Conservation (phyloP, 1,140 invertebrate genomes). For the Calliphora vicina region DNA sequence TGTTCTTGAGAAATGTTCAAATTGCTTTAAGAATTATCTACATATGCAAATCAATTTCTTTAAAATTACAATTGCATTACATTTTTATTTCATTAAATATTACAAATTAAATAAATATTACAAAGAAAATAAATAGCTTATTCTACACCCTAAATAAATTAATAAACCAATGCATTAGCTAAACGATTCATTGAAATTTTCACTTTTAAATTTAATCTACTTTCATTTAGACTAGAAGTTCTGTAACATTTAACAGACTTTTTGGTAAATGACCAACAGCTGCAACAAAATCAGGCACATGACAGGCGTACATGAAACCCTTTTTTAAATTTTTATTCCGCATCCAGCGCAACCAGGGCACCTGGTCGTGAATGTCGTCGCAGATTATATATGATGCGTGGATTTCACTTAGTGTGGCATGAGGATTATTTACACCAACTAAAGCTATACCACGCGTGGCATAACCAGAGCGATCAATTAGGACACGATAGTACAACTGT, state of each 20-base stretch:
- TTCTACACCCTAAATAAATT: no score
- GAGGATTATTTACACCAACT: constrained; percentile 70
- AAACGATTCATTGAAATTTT: no score
- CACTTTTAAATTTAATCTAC: neutral
- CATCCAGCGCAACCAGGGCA: constrained; percentile 66
- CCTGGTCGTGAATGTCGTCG: constrained; percentile 62
- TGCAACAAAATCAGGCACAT: constrained; percentile 68
- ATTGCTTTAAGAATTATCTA: no score
- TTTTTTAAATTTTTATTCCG: constrained; percentile 62
- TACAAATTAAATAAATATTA: no score
- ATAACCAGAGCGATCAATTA: constrained; percentile 63
- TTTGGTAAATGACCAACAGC: constrained; percentile 62
- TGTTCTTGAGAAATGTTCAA: no score
- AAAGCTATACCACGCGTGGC: constrained; percentile 65
- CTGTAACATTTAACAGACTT: constrained; percentile 36
- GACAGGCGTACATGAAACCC: constrained; percentile 74
- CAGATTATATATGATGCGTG: constrained; percentile 65
- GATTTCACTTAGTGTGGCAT: constrained; percentile 53
- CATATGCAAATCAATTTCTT: no score
- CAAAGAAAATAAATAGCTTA: no score
- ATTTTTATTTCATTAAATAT: no score
- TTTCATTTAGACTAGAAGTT: constrained; percentile 27
- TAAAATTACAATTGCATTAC: no score
- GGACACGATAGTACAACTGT: constrained; percentile 68
- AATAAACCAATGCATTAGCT: no score